phyloP scores from a whole-genome alignment of 1,140 invertebrate genomes.

The Heliconius nattereri region DNA sequence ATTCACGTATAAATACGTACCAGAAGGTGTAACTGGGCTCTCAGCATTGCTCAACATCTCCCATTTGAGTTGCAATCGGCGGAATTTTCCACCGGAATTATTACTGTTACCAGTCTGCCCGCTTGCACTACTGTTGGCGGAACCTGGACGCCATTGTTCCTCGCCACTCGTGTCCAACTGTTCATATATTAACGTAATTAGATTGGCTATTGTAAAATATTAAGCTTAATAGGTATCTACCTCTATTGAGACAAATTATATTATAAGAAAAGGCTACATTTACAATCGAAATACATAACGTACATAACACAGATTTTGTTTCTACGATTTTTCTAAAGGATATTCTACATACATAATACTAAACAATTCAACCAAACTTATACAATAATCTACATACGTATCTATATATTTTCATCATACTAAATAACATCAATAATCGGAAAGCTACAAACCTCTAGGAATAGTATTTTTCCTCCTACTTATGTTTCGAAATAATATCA shows the following conservation, averaged over 20 bases:
- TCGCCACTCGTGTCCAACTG: constrained; percentile 74
- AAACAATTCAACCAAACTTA: background rate
- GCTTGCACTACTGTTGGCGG: constrained; percentile 65
- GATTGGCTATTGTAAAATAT: background rate
- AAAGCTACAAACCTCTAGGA: background rate
- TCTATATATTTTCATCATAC: background rate
- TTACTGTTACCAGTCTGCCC: constrained; percentile 59
- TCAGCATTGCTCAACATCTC: constrained; percentile 86
- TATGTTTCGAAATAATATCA: background rate
- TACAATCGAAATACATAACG: background rate
- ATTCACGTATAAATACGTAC: constrained; percentile 42
- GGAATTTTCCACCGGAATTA: constrained; percentile 83
- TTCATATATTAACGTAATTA: constrained; percentile 1
- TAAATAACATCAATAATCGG: background rate
- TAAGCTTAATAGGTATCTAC: background rate
- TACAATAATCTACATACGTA: background rate
- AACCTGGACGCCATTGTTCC: constrained; percentile 69
- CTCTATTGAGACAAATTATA: no score
- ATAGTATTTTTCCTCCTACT: background rate
- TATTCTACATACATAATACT: background rate
- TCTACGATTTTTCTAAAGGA: background rate
- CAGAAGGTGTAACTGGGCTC: constrained; percentile 68
- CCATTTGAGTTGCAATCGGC: constrained; percentile 92
- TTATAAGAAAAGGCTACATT: background rate
- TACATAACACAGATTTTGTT: background rate